phyloP scores from a whole-genome alignment of 2,113 vertebrate species.

The Mungos mungo region DNA sequence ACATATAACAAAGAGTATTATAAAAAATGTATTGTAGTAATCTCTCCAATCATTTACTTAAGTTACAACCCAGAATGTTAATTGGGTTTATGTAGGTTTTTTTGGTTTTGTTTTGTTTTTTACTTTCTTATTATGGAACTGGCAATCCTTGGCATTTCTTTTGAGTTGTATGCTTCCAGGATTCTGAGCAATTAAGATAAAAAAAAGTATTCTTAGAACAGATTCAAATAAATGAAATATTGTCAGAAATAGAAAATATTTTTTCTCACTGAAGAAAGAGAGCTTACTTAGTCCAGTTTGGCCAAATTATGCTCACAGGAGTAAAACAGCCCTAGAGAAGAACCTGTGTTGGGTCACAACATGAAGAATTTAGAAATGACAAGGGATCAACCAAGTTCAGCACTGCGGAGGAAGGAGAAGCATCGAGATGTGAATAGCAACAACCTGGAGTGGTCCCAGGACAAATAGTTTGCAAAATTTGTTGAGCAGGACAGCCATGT shows the following conservation, averaged over 20 bases:
- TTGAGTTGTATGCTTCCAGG: neutral
- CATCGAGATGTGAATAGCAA: neutral
- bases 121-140: neutral
- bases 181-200: neutral
- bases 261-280: neutral
- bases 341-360: neutral
- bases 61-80: neutral
- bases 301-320: neutral
- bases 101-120: neutral
- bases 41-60: neutral
- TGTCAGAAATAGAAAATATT: neutral
- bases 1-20: neutral
- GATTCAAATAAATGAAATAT: neutral
- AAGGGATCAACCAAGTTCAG: neutral
- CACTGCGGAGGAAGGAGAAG: neutral
- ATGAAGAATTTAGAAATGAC: neutral
- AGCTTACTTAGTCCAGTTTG: neutral
- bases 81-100: neutral
- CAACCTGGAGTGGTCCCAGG: rapidly evolving
- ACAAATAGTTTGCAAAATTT: neutral
- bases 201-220: neutral
- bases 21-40: neutral
- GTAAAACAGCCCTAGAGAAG: neutral
- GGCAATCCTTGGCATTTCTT: neutral
- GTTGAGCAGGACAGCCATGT: rapidly evolving